Evolutionary conservation across 1,140 invertebrate species (phyloP), one percentile per base, ranked within the genome.

Genomic region (Drosophila rufa): DNA sequence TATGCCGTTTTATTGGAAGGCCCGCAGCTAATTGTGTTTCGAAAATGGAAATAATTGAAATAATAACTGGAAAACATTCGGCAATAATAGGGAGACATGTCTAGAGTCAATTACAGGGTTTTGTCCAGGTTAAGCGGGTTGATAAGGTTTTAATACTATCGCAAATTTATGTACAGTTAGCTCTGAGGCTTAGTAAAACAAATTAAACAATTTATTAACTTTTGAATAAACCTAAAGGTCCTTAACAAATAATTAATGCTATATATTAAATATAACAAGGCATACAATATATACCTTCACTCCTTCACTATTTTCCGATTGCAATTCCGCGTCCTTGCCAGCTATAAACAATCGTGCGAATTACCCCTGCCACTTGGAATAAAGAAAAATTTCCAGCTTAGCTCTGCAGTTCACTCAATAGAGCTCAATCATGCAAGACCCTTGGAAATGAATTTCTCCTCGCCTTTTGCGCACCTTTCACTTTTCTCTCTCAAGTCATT

Each of bases 401-500:
- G 53, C 67, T 43, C 27, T 47, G 55, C 75, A 68, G 25, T 67
- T 59, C 45, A 47, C 50, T 71, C 60, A 76, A 79, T 76, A 66
- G 75, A 68, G 73, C 66, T 79, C 67, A 86, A 87, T 86, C 76
- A 79, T 68, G 58, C 27, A 48, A 43, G 67, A 73, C 61, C 33
- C 46, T 42, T 62, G 64, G 8, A 62, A 74, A 62, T 60, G 51
- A 45, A 46, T 62, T 73, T 47, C 67, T 38, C 38, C 27, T 25
- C 40, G 33, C 33, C 56, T 82, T 87, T 50, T 78, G 71, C 80
- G 50, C 84, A 78, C 73, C 77, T 89, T 89, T 87, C 77, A 77
- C 73, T 89, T 89, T 87, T 69, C 59, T 50, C 38, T 73, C 19
- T 67, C 80, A 68, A 84, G 67, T 80, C 84, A 89, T 87, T 87